phyloP scores from a whole-genome alignment of 1,140 invertebrate genomes.

The Antheraea mylitta region DNA sequence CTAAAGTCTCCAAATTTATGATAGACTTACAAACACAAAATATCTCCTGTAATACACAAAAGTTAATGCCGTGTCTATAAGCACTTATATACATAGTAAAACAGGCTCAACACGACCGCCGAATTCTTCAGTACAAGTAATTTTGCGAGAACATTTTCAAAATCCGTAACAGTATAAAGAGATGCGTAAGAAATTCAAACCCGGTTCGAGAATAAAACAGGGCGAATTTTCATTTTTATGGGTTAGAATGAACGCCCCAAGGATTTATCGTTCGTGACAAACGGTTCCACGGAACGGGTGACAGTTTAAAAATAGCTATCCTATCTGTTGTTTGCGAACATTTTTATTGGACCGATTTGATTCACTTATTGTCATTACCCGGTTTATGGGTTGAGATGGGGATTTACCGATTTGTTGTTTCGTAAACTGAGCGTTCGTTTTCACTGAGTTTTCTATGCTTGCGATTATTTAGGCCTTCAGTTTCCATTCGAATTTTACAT shows the following conservation, averaged over 20 bases:
- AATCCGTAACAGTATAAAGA: background rate
- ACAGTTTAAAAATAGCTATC: constrained; percentile 8
- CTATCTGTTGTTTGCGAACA: constrained; percentile 10
- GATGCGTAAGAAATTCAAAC: background rate
- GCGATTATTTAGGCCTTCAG: background rate
- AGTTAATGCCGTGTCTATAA: too few relatives aligned
- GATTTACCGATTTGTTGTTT: background rate
- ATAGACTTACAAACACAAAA: too few relatives aligned
- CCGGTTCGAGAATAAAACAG: background rate
- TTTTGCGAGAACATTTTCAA: too few relatives aligned
- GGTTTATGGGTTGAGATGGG: background rate
- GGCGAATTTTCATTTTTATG: constrained; percentile 7
- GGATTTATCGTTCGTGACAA: constrained; percentile 11
- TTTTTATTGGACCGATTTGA: constrained; percentile 11
- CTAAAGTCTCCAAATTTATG: too few relatives aligned
- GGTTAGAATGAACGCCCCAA: constrained; percentile 4
- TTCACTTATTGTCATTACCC: constrained; percentile 13
- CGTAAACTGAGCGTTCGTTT: constrained; percentile 5
- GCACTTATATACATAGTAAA: too few relatives aligned
- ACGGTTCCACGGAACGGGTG: constrained; percentile 5
- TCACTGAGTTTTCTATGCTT: background rate
- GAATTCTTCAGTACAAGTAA: too few relatives aligned
- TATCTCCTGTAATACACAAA: too few relatives aligned
- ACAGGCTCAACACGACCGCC: too few relatives aligned
- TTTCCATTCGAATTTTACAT: background rate